Conservation (phyloP, 2,113 vertebrate species). For the Cichladusa arquata region DNA sequence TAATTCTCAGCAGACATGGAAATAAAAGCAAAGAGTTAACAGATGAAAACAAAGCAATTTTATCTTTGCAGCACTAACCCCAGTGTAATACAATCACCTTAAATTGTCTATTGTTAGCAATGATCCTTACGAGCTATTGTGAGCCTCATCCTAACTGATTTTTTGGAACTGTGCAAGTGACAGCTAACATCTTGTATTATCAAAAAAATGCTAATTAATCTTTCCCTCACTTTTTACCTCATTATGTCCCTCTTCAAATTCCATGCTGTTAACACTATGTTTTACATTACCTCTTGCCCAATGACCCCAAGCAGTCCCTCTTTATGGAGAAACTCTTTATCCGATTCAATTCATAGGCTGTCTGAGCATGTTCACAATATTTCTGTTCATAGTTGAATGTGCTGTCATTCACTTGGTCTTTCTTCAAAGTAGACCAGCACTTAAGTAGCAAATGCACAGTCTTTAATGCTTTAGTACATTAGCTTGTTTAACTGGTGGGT, state of each 20-base stretch:
- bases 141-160: background rate
- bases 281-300: background rate
- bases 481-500: background rate
- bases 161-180: background rate
- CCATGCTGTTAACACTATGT: background rate
- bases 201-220: background rate
- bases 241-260: background rate
- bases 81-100: background rate
- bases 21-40: background rate
- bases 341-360: background rate
- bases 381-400: background rate
- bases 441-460: background rate
- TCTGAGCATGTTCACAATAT: background rate
- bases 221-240: background rate
- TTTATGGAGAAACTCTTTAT: background rate
- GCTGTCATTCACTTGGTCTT: background rate
- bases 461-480: background rate
- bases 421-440: background rate
- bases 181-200: background rate
- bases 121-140: background rate
- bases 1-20: background rate
- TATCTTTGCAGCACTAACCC: background rate
- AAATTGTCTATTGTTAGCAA: background rate
- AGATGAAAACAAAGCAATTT: background rate
- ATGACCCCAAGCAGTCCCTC: background rate